Percentiles rank a stretch among this genome's conserved stretches.
Conservation (phyloP, 2,888 invertebrate genomes). For the Trissolcus japonicus region DNA sequence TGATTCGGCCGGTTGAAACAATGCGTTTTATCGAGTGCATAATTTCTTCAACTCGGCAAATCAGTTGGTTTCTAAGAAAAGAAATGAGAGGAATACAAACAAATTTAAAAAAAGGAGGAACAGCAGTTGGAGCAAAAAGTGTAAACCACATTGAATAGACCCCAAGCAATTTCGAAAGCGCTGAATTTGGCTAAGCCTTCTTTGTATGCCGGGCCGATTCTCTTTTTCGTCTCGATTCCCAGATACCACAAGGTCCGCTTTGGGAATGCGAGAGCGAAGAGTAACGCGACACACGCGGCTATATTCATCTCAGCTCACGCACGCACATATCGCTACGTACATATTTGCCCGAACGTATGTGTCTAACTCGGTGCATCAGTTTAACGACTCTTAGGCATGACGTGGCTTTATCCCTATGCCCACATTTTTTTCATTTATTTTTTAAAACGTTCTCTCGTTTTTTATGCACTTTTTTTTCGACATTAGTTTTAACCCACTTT, state of each 20-base stretch:
- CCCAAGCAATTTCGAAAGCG: constrained; percentile 31
- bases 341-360: constrained; percentile 37
- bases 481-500: constrained; percentile 8
- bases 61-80: constrained; percentile 13
- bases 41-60: constrained; percentile 10
- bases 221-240: constrained; percentile 47
- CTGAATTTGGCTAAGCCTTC: constrained; percentile 32
- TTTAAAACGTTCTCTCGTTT: background rate
- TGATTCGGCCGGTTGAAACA: background rate
- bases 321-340: constrained; percentile 37
- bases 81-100: background rate
- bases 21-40: constrained; percentile 4
- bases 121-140: constrained; percentile 9
- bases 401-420: constrained; percentile 29
- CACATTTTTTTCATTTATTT: constrained; percentile 7
- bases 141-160: constrained; percentile 16
- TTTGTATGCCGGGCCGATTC: constrained; percentile 31
- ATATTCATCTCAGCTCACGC: constrained; percentile 39
- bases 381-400: constrained; percentile 48
- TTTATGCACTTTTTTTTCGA: constrained; percentile 7
- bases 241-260: constrained; percentile 44
- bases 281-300: constrained; percentile 41
- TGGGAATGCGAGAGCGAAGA: constrained; percentile 30
- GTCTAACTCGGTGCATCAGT: constrained; percentile 49
- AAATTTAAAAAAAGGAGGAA: background rate